A percentile compares a stretch with the other conserved stretches of the same genome.
phyloP scores from a whole-genome alignment of 37 sponge, comb jelly and placozoan genomes.

The Cladorhizidae sp. region DNA sequence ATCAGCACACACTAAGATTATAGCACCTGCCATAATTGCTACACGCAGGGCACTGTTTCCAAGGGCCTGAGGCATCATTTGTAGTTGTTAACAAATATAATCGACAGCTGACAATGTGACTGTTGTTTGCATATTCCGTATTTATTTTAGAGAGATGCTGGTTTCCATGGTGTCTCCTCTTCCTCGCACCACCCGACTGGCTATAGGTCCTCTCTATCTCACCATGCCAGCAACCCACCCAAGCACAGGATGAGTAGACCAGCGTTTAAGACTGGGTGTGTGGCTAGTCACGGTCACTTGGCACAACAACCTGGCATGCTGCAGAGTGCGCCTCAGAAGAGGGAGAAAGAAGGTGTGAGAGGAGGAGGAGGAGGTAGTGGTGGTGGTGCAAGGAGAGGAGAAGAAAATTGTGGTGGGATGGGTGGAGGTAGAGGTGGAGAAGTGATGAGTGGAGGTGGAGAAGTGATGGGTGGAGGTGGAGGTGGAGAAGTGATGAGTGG shows the following conservation, averaged over 20 bases:
- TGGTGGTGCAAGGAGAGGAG: not conserved
- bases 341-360: not conserved
- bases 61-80: too few species aligned
- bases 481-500: conserved; percentile 1
- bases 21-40: too few species aligned
- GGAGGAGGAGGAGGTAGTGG: conserved; percentile 3
- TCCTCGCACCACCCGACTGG: not conserved
- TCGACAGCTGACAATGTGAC: too few species aligned
- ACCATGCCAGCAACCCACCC: conserved; percentile 1
- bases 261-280: not conserved
- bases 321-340: not conserved
- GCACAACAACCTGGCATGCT: not conserved
- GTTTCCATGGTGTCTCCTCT: not conserved
- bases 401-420: not conserved
- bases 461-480: not conserved
- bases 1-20: too few species aligned
- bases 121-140: too few species aligned
- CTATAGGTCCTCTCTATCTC: not conserved
- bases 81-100: too few species aligned
- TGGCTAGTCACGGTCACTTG: not conserved
- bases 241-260: not conserved
- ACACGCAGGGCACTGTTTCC: too few species aligned
- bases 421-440: too few species aligned
- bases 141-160: too few species aligned
- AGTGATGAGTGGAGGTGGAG: not conserved